Evolutionary conservation across 2,888 invertebrate species (phyloP), one percentile per base, ranked within the genome.

Genomic region (Diadegma fenestrale): DNA sequence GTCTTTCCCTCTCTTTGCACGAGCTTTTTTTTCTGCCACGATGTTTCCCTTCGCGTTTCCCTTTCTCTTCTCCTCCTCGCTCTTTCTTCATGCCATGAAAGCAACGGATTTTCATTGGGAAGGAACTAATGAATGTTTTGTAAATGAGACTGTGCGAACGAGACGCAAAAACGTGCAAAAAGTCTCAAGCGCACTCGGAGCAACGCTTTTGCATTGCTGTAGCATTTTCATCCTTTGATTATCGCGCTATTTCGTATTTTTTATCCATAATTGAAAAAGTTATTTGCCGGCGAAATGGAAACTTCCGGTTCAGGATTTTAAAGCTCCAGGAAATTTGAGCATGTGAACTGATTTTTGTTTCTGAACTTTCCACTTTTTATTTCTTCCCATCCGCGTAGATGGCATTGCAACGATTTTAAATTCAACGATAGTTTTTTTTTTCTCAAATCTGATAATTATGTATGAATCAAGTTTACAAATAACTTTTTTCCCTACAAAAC

Each of bases 1-100:
- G 73, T 83, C 68, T 81, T 72, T 78, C 66, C 77, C 75, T 71
- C 85, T 73, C 85, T 73, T 80, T 76, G 71, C 84, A n/a, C n/a
- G 77, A 68, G 63, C 54, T 69, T 80, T 68, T 45, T 75, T 22
- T 81, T n/a, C n/a, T 43, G n/a, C 61, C 77, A 48, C 78, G 71
- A 45, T 71, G 79, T 75, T 83, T 82, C 78, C 76, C 14, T 64
- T 26, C 12, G 26, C 17, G 19, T 17, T 26, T n/a, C 19, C 78
- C 87, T 85, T 84, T 66, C 33, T 77, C 19, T 30, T 43, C 51
- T 82, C 80, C 51, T 81, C 17, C 51, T 51, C 22, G 17, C 33
- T n/a, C 22, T 48, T 17, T 89, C 84, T 83, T 22, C 37, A 68
- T 63, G 14, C 22, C 22, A 26, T 63, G 30, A 43, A 73, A 26